Percentiles rank a stretch among this genome's conserved stretches.
These are phyloP conservation scores for Acyrthosiphon pisum DNA, from an alignment of 1,140 invertebrate species.

Conservation along the genomic window DNA sequence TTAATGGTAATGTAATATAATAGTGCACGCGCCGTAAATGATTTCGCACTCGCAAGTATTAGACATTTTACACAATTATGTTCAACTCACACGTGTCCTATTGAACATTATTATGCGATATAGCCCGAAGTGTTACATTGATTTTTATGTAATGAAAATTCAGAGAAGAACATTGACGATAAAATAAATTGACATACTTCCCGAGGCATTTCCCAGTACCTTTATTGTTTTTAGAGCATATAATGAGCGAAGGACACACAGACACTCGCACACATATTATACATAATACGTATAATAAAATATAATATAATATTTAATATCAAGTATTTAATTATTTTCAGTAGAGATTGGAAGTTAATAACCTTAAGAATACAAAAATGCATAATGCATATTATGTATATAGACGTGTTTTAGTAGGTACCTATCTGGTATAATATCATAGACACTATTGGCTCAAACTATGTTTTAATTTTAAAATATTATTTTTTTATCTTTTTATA, in stretches of 20 bases:
- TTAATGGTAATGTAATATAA: background rate
- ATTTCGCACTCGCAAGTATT: background rate
- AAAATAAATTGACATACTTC: slow-evolving; percentile 20
- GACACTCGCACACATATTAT: background rate
- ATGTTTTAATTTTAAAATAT: background rate
- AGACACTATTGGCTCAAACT: background rate
- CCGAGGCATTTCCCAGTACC: background rate
- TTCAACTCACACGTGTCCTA: background rate
- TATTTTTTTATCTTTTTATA: background rate
- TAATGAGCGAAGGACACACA: slow-evolving; percentile 9
- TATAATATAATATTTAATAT: background rate
- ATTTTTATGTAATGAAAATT: background rate
- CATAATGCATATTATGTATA: background rate
- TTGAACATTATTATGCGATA: background rate
- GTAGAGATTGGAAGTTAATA: background rate
- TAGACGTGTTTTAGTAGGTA: background rate
- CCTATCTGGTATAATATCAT: too few species aligned
- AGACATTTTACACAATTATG: background rate
- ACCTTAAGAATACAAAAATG: background rate
- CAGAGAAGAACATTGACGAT: background rate
- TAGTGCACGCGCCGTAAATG: background rate
- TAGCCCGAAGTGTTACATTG: background rate
- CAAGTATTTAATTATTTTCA: background rate
- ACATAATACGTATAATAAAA: background rate
- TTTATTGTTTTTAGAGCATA: slow-evolving; percentile 3